Base-by-base conservation (phyloP, 1,140 invertebrate species). In the Bursaphelenchus mucronatus region DNA sequence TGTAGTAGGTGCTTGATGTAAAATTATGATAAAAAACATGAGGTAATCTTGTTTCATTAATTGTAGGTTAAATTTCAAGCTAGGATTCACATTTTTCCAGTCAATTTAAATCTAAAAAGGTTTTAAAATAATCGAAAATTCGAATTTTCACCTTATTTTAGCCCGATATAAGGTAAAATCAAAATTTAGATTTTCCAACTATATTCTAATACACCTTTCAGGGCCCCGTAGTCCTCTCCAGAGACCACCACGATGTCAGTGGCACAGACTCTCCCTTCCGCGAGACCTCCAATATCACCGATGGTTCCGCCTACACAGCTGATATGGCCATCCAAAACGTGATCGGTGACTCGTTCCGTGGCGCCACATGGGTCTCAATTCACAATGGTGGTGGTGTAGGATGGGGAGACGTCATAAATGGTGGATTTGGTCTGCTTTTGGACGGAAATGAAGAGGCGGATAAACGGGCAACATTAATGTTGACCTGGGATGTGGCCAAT, bases 391-490 rank as follows among this genome's bases (percentile, higher is more conserved):
- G 87, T 17, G 87, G 87, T 19, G 86, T 87, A 44, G 87, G 87
- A 63, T 88, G 87, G 87, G 87, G 88, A 40, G 87, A 88, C 80
- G 87, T 87, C 0, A 86, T 88, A 8, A 88, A 88, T 79, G 87
- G 88, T 49, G 87, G 87, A 5, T 88, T 88, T 81, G 87, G 88
- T 30, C 73, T 88, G 40, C 79, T 88, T 1, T 77, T 88, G n/a
- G 87, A 88, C 81, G 87, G 87, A 30, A 80, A 82, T 7, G 72
- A 84, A 67, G 85, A 86, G 58, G 84, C 86, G 7, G 82, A 82
- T 39, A 65, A 79, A 19, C 81, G 82, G 63, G 85, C 86, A 7
- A 69, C 75, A 46, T 69, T 70, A 9, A 85, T 88, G 84, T 74
- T 88, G 11, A 74, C 81, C n/a, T 88, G 87, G 87, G 87, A 88